phyloP scores from a whole-genome alignment of 1,140 invertebrate genomes.

The Plectrocnemia conspersa region DNA sequence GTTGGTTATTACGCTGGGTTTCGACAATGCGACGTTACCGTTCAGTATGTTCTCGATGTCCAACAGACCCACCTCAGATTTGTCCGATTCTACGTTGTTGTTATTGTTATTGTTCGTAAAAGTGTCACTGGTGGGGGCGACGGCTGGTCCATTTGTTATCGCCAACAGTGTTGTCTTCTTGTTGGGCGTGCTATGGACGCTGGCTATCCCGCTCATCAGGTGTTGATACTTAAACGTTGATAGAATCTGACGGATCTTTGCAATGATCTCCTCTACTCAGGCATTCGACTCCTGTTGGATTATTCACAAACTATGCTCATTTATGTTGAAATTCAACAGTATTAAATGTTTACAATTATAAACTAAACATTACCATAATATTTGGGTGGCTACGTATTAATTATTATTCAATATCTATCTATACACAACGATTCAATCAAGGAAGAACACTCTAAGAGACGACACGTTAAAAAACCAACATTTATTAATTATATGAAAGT shows the following conservation, averaged over 20 bases:
- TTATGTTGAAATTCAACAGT: constrained; percentile 33
- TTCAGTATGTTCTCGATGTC: constrained; percentile 45
- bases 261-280: constrained; percentile 74
- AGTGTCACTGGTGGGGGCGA: constrained; percentile 17
- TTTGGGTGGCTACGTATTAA: no score
- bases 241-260: constrained; percentile 69
- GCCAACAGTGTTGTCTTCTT: constrained; percentile 38
- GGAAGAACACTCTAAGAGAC: constrained; percentile 37
- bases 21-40: constrained; percentile 45
- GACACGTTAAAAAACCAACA: no score
- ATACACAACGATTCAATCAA: neutral
- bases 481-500: constrained; percentile 49
- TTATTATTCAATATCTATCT: neutral
- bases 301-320: constrained; percentile 34
- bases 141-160: constrained; percentile 2
- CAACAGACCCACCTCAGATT: constrained; percentile 30
- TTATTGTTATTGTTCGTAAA: constrained; percentile 38
- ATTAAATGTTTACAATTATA: constrained; percentile 20
- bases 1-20: constrained; percentile 46
- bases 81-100: constrained; percentile 32
- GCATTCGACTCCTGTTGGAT: constrained; percentile 64
- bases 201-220: constrained; percentile 39
- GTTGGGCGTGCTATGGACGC: constrained; percentile 46
- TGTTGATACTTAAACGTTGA: constrained; percentile 68
- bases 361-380: no score